Conservation (phyloP, 2,113 vertebrate genomes). For the Caracal caracal region DNA sequence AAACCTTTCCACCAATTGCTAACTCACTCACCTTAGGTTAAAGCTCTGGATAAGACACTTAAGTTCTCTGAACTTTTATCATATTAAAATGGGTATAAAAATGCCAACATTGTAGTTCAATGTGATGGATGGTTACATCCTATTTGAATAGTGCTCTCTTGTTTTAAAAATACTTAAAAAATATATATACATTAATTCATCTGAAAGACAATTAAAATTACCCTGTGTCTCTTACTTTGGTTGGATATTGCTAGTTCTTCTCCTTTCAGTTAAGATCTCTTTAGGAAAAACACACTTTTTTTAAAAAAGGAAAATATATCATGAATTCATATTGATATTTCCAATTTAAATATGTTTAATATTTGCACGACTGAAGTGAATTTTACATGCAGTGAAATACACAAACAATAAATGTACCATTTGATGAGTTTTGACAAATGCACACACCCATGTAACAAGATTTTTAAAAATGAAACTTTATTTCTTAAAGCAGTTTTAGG, state of each 20-base stretch:
- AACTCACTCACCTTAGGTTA: not conserved
- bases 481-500: not conserved
- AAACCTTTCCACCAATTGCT: not conserved
- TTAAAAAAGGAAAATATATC: not conserved
- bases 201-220: slow-evolving; percentile 23
- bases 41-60: not conserved
- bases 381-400: not conserved
- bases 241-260: not conserved
- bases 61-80: not conserved
- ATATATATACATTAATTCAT: not conserved
- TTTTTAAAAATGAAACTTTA: not conserved
- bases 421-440: not conserved
- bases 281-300: not conserved
- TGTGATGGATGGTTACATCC: not conserved
- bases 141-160: not conserved
- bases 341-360: not conserved
- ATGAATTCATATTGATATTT: not conserved
- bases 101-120: not conserved
- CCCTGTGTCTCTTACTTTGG: not conserved
- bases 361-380: not conserved
- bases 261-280: slow-evolving; percentile 29
- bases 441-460: not conserved
- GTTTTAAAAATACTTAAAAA: slow-evolving; percentile 6
- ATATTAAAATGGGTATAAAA: slow-evolving; percentile 5
- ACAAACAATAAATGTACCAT: not conserved